phyloP scores from a whole-genome alignment of 2,797 vertebrate species.

The Podarcis siculus region DNA sequence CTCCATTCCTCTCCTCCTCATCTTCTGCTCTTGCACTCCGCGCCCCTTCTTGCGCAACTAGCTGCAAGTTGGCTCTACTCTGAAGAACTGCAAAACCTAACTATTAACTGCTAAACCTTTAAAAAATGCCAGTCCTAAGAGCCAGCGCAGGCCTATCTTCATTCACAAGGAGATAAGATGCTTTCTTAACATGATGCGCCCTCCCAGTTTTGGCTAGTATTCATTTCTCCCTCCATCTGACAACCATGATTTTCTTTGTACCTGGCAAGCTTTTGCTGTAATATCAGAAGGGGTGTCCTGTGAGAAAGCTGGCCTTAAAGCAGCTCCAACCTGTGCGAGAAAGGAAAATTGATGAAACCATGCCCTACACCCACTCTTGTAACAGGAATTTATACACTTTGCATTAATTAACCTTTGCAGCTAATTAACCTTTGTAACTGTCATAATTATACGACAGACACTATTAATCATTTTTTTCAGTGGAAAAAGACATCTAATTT shows the following conservation, averaged over 20 bases:
- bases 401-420: too few relatives aligned
- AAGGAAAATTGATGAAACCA: constrained; percentile 1
- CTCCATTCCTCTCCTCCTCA: too few relatives aligned
- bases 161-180: not conserved
- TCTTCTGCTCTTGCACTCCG: not conserved
- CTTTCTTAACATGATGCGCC: not conserved
- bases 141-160: too few relatives aligned
- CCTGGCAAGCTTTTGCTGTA: constrained; percentile 98
- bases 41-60: too few relatives aligned
- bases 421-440: not conserved
- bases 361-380: not conserved
- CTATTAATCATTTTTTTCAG: not conserved
- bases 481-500: not conserved
- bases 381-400: not conserved
- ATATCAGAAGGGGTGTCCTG: constrained; percentile 99
- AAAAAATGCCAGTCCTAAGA: too few relatives aligned
- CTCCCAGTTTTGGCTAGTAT: not conserved
- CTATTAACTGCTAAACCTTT: too few relatives aligned
- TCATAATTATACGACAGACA: not conserved
- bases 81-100: too few relatives aligned
- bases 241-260: constrained; percentile 64
- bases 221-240: not conserved
- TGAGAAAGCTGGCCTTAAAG: constrained; percentile 96
- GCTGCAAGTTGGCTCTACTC: too few relatives aligned
- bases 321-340: constrained; percentile 91